Evolutionary conservation across 2,113 vertebrate species (phyloP), one percentile per base, ranked within the genome.

Genomic region (Chaenocephalus aceratus): DNA sequence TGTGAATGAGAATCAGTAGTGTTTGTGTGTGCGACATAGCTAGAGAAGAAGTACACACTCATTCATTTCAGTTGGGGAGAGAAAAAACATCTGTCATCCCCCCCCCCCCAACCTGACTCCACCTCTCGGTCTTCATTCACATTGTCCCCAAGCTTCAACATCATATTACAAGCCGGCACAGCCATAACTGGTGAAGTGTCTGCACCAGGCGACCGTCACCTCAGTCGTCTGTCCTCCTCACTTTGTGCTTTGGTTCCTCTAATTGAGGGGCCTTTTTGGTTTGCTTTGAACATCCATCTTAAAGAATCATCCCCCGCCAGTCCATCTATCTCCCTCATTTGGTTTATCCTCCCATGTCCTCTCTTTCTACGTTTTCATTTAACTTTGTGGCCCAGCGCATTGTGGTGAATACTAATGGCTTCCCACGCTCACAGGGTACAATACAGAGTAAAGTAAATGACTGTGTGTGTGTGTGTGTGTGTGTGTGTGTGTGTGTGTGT

Each of bases 341-440:
- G 64, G 53, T 85, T 92, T 75, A 76, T 79, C 75, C 79, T 83
- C 78, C 73, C 48, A 0, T 34, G 67, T 83, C 66, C 72, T 49
- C 15, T 62, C 64, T 60, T 51, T 72, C 72, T 90, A 77, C 59
- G 52, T 76, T 79, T 85, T 90, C 77, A 89, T 85, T 87, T 89
- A 44, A 76, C 79, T 87, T 54, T 53, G 79, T 69, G 67, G 75
- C 77, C 54, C 41, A 70, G 73, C 13, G 44, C 74, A 83, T 83
- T 81, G 88, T 91, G 91, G 67, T 92, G 90, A 93, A 94, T 94
- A 86, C 92, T 91, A 94, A 92, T 93, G 82, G 79, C 79, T 91
- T 94, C 92, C 90, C 87, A 92, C 74, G 88, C 85, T 89, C 84
- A 85, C 80, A 82, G 72, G 74, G 86, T 88, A 81, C 86, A 88